phyloP scores from a whole-genome alignment of 2,113 vertebrate genomes.

The Ptyas mucosa region DNA sequence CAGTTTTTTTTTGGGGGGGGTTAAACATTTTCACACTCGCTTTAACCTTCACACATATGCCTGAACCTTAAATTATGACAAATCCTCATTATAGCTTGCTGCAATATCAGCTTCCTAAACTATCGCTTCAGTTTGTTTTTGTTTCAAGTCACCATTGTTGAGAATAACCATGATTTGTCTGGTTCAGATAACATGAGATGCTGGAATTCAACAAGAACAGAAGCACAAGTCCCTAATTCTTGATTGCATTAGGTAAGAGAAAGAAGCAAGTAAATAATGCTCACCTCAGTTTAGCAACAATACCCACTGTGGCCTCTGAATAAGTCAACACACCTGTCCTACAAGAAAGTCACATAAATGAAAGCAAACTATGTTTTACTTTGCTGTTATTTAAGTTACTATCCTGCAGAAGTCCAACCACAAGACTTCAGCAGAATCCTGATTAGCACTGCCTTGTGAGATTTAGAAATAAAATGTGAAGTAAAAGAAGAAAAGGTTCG shows the following conservation, averaged over 20 bases:
- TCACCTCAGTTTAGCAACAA: background rate
- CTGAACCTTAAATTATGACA: too few relatives aligned
- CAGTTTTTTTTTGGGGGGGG: background rate
- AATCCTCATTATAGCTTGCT: background rate
- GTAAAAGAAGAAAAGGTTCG: background rate
- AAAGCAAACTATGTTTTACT: background rate
- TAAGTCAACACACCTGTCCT: background rate
- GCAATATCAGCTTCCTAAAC: background rate
- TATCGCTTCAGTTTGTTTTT: background rate
- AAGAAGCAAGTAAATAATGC: background rate
- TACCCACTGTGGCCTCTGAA: background rate
- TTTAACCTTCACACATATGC: background rate
- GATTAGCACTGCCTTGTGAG: background rate
- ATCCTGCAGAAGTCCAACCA: background rate
- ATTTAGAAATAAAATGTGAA: background rate
- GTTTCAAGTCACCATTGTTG: background rate
- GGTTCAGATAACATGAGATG: background rate
- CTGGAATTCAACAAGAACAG: background rate
- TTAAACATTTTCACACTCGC: background rate
- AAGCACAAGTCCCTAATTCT: background rate
- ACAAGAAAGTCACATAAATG: background rate
- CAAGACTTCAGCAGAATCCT: background rate
- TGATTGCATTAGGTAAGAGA: background rate
- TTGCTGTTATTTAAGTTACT: background rate
- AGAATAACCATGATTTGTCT: background rate